These are phyloP conservation scores for Acanthacorydalis orientalis DNA, from an alignment of 2,888 invertebrate species.

Conservation along the genomic window DNA sequence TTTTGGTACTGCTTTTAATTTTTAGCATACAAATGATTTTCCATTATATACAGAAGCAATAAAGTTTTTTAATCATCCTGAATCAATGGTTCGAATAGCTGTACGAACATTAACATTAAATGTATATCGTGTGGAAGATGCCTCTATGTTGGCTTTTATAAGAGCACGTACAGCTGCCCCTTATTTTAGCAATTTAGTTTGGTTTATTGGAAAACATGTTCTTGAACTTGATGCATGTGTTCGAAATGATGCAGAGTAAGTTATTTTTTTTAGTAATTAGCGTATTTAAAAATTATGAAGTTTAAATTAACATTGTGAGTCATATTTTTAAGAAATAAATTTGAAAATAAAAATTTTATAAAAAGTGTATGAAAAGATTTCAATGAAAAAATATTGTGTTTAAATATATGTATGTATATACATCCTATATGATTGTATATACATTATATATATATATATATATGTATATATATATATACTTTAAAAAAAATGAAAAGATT, in stretches of 20 bases:
- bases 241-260: slow-evolving; percentile 88
- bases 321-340: too few relatives aligned
- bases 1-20: slow-evolving; percentile 12
- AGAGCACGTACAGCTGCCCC: slow-evolving; percentile 93
- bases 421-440: too few relatives aligned
- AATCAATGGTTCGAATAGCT: slow-evolving; percentile 98
- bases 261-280: slow-evolving; percentile 16
- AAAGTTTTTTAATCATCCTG: slow-evolving; percentile 97
- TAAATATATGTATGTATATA: too few relatives aligned
- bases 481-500: neutral
- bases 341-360: too few relatives aligned
- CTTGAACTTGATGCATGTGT: slow-evolving; percentile 90
- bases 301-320: too few relatives aligned
- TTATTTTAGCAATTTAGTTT: slow-evolving; percentile 96
- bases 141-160: slow-evolving; percentile 89
- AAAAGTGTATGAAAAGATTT: too few relatives aligned
- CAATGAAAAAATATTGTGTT: too few relatives aligned
- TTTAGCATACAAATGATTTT: slow-evolving; percentile 93
- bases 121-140: slow-evolving; percentile 87
- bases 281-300: too few relatives aligned
- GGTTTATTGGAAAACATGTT: slow-evolving; percentile 97
- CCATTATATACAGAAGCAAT: slow-evolving; percentile 98
- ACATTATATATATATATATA: too few relatives aligned
- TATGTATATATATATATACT: neutral
- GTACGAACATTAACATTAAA: slow-evolving; percentile 94